Evolutionary conservation across 2,888 invertebrate species (phyloP).

Genomic region (Mamestra brassicae): DNA sequence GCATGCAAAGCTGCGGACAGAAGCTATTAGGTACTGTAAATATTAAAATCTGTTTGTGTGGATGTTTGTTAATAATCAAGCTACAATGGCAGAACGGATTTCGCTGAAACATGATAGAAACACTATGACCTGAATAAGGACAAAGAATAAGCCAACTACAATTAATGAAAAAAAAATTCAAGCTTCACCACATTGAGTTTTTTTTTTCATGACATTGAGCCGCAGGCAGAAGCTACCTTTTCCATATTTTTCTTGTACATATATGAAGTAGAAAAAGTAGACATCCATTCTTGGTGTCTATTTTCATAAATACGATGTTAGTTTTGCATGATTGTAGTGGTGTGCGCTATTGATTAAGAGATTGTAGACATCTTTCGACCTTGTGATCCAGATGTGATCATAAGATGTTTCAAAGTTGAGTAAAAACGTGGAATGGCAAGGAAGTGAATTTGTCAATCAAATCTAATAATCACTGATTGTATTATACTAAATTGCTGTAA

Average conservation of each 20-base stretch:
- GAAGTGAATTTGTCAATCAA: neutral
- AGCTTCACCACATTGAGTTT: too few species aligned
- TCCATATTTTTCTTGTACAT: neutral
- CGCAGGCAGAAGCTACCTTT: neutral
- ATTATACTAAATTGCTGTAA: too few species aligned
- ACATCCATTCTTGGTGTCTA: neutral
- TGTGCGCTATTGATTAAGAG: slow-evolving; percentile 11
- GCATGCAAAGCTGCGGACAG: too few species aligned
- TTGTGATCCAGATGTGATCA: neutral
- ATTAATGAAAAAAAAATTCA: too few species aligned
- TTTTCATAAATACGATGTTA: neutral
- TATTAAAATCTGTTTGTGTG: too few species aligned
- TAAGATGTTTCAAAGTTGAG: neutral
- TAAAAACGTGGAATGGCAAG: neutral
- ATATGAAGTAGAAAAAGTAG: slow-evolving; percentile 9
- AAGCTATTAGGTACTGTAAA: too few species aligned
- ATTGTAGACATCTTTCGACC: neutral
- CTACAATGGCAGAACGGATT: neutral
- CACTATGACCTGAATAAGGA: neutral
- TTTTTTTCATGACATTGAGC: neutral
- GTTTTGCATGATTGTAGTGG: slow-evolving; percentile 36
- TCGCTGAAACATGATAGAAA: neutral
- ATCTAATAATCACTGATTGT: too few species aligned
- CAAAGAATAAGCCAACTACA: too few species aligned
- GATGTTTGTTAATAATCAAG: neutral